Base-by-base conservation (phyloP, 2,113 vertebrate species). In the Solea senegalensis region DNA sequence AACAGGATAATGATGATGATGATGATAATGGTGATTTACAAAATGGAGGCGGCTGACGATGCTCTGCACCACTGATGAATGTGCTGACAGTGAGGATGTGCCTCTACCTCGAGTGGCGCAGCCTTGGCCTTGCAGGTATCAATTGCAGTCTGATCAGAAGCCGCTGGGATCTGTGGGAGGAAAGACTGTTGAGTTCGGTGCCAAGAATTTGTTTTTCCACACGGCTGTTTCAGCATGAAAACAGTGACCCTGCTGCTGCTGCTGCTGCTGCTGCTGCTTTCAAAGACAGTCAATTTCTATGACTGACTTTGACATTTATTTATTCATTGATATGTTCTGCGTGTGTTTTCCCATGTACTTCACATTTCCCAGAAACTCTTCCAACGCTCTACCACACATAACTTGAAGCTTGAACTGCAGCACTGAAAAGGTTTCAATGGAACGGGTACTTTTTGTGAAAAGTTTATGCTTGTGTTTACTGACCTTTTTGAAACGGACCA, bases 101-200 rank as follows among this genome's bases (percentile, higher is more conserved):
- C 57, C 72, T 83, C 76, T 89, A 95, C 94, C 92, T 93, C 87
- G 0, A 71, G 80, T 1, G 55, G 83, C 4, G 72, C 61, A 46
- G 82, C 69, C 81, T 90, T 88, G 8, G 82, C 89, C 51, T 86
- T 76, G 82, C 95, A 95, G 50, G 76, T 86, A 41, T 92, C 82
- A 66, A 91, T 93, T 4, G 86, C 90, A 63, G 88, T 94, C 79
- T 94, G 92, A 57, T 95, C 93, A 0, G 86, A 89, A 0, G 46
- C 81, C 15, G 84, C 88, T 41, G 88, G 75, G 77, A 95, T 93
- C 94, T 95, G 91, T 73, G 28, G 72, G 72, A 70, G 81, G 72
- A 78, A 62, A 27, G 15, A 63, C 4, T 16, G 67, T 65, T 88
- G 68, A 84, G 84, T 83, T 74, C 9, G 16, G 65, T 70, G 74